These are phyloP conservation scores for Rhopalosiphum maidis DNA, from an alignment of 1,140 invertebrate genomes.

Conservation along the genomic window DNA sequence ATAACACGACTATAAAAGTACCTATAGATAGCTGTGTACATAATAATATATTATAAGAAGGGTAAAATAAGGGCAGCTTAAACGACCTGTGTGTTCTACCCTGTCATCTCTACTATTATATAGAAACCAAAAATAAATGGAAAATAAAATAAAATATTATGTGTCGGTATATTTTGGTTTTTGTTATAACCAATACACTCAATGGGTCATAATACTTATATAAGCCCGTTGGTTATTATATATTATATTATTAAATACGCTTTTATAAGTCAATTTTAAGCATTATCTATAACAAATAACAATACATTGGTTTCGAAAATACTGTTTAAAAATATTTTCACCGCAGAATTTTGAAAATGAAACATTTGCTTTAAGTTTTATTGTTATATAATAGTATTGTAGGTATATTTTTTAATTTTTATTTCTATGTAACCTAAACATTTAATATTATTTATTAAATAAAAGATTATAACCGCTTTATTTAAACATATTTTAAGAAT, in stretches of 20 bases:
- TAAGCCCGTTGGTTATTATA: not conserved
- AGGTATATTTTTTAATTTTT: not conserved
- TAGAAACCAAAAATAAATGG: not conserved
- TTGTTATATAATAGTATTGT: not conserved
- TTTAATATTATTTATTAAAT: not conserved
- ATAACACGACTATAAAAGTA: too few species aligned
- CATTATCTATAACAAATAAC: not conserved
- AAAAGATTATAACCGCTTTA: not conserved
- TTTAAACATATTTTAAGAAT: not conserved
- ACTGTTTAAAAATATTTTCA: not conserved
- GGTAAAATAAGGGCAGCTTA: not conserved
- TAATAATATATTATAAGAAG: not conserved
- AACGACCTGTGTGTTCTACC: not conserved
- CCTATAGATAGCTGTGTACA: not conserved
- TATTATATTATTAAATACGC: too few species aligned
- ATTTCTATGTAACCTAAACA: not conserved
- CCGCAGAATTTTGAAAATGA: not conserved
- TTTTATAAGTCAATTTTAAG: not conserved
- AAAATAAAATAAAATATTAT: constrained; percentile 14
- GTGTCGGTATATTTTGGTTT: not conserved
- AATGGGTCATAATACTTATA: not conserved
- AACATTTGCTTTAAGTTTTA: not conserved
- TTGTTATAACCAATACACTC: not conserved
- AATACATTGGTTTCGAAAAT: not conserved
- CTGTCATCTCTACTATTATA: not conserved